A percentile compares a stretch with the other conserved stretches of the same genome.
phyloP scores from a whole-genome alignment of 92 coral and sea anemone species.

The Paragorgia papillata region DNA sequence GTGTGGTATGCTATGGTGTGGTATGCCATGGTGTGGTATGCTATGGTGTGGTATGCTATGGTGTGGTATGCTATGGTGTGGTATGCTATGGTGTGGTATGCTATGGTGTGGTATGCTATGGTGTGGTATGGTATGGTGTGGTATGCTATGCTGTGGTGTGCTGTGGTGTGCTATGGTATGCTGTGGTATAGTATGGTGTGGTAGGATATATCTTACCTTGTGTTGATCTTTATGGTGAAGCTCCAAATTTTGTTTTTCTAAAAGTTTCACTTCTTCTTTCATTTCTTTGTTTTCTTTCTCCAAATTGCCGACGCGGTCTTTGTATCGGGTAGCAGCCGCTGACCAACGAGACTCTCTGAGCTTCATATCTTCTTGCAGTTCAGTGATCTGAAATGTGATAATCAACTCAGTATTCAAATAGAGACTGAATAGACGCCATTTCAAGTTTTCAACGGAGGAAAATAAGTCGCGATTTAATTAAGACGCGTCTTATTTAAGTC shows the following conservation, averaged over 20 bases:
- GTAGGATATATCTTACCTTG: background rate
- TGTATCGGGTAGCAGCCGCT: slow-evolving; percentile 92
- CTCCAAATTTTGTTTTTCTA: slow-evolving; percentile 86
- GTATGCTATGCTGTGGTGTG: too few species aligned
- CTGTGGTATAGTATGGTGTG: background rate
- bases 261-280: slow-evolving; percentile 83
- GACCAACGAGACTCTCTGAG: slow-evolving; percentile 98
- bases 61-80: too few species aligned
- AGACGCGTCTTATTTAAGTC: too few species aligned
- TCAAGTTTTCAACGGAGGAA: too few species aligned
- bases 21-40: background rate
- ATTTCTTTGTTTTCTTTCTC: slow-evolving; percentile 90
- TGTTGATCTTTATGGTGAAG: slow-evolving; percentile 74
- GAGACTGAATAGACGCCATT: too few species aligned
- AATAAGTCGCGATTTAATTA: too few species aligned
- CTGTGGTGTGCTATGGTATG: too few species aligned
- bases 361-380: slow-evolving; percentile 89
- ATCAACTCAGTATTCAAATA: background rate
- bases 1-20: background rate
- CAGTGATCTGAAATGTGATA: slow-evolving; percentile 55
- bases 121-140: too few species aligned
- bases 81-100: too few species aligned
- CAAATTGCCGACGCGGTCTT: slow-evolving; percentile 76
- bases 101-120: too few species aligned
- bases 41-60: background rate